Conservation (phyloP, 2,888 invertebrate genomes). For the Abrostola tripartita region DNA sequence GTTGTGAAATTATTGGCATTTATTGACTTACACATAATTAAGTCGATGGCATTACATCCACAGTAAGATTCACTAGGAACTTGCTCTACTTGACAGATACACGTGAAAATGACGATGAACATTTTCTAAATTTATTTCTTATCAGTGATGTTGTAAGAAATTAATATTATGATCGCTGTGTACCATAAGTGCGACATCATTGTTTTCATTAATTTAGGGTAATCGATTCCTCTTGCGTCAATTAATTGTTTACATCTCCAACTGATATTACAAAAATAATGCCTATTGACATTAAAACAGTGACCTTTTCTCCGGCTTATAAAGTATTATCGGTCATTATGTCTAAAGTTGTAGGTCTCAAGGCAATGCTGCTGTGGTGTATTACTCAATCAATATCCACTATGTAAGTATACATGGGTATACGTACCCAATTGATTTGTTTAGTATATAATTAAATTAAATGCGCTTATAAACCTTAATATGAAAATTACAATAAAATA, state of each 20-base stretch:
- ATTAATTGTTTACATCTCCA: constrained; percentile 8
- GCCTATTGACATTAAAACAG: constrained; percentile 12
- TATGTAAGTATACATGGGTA: constrained; percentile 3
- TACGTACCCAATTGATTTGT: constrained; percentile 14
- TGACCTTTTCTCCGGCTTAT: constrained; percentile 31
- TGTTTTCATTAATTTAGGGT: constrained; percentile 9
- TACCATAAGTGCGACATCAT: neutral
- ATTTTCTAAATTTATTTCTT: neutral
- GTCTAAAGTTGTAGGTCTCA: constrained; percentile 36
- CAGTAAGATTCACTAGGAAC: no score
- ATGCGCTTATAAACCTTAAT: neutral
- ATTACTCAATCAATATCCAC: constrained; percentile 35
- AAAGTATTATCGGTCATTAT: constrained; percentile 27
- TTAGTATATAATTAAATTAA: constrained; percentile 16
- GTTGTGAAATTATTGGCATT: constrained; percentile 57
- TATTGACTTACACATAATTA: constrained; percentile 52
- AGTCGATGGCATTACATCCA: constrained; percentile 12
- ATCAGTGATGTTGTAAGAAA: constrained; percentile 8
- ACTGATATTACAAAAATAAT: neutral
- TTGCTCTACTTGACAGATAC: neutral
- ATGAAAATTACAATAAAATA: no score
- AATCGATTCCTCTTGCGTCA: neutral
- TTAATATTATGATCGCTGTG: neutral
- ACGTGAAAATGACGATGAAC: neutral
- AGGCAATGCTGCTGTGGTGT: constrained; percentile 29